Base-by-base conservation (phyloP, 1,140 invertebrate genomes). In the Laupala kohalensis region DNA sequence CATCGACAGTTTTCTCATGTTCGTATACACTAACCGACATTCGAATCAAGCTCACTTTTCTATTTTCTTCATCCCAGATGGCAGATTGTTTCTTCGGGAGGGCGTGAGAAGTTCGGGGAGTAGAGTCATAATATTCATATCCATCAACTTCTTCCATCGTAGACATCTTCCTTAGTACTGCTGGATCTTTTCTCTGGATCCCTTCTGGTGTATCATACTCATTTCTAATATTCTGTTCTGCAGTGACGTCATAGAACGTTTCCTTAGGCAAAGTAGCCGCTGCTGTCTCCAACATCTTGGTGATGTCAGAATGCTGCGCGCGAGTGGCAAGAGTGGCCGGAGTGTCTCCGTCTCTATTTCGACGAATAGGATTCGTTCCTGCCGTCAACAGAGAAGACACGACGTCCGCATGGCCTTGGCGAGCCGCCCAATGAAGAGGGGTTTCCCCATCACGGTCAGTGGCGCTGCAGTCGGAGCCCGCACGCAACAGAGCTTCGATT, bases 311-410 rank as follows among this genome's bases (percentile, higher is more conserved):
- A 19, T 53, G 37, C 37, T 9, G 37, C 37, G 37, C 37, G 37
- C 37, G 1, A 0, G 37, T 19, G 37, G 37, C 37, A 19, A 53
- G 37, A 19, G 9, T 9, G 9, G 37, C 37, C 9, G 64, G 64
- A 6, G 2, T 2, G 67, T 2, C 4, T 15, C 30, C 67, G 19
- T 28, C 30, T 9, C 25, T 23, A 19, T 29, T 28, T 6, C 3
- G 67, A 6, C 6, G 15, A 6, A 12, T 19, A 19, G 25, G n/a
- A 26, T 28, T 1, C 2, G 67, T 19, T 13, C n/a, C 19, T 9
- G 67, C n/a, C 27, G 92, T 93, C 26, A 94, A 82, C n/a, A 94
- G 78, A 5, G 91, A 91, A 81, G 94, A 93, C 2, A 93, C 89
- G 83, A 92, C 94, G 76, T 84, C 86, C 71, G 90, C 84, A 77